phyloP scores from a whole-genome alignment of 2,888 invertebrate species.

The Drosophila quinaria region DNA sequence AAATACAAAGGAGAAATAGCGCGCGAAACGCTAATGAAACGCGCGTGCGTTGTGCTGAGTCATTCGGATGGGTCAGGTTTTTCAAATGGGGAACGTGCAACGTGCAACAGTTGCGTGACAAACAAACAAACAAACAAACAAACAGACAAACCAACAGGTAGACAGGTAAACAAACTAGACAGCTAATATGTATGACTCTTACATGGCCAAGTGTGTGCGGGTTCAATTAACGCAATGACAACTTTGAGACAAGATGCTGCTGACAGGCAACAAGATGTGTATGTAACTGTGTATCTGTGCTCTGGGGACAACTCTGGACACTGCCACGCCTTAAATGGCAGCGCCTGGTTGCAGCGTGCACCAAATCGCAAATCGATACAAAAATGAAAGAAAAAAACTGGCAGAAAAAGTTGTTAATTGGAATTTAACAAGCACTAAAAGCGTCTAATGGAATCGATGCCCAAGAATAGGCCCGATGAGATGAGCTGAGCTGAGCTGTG shows the following conservation, averaged over 20 bases:
- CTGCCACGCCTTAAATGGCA: slow-evolving; percentile 50
- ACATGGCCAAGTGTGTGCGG: slow-evolving; percentile 72
- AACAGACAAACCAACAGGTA: slow-evolving; percentile 40
- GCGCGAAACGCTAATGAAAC: slow-evolving; percentile 38
- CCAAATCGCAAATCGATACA: slow-evolving; percentile 52
- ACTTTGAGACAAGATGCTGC: slow-evolving; percentile 32
- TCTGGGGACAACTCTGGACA: background rate
- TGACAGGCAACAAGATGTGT: slow-evolving; percentile 5
- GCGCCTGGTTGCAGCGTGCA: slow-evolving; percentile 14
- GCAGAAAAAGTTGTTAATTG: slow-evolving; percentile 82
- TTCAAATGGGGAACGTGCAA: slow-evolving; percentile 23
- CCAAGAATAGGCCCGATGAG: slow-evolving; percentile 34
- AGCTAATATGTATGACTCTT: slow-evolving; percentile 62
- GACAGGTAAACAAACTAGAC: slow-evolving; percentile 67
- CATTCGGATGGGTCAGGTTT: slow-evolving; percentile 34
- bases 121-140: slow-evolving; percentile 17
- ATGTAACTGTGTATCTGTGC: background rate
- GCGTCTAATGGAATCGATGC: slow-evolving; percentile 73
- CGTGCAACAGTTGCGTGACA: slow-evolving; percentile 65
- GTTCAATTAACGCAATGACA: slow-evolving; percentile 75
- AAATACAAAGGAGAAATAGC: slow-evolving; percentile 46
- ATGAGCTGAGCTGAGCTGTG: slow-evolving; percentile 13
- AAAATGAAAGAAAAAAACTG: slow-evolving; percentile 20
- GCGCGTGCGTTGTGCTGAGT: slow-evolving; percentile 47
- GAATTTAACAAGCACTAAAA: slow-evolving; percentile 83